Base-by-base conservation (phyloP, 2,888 invertebrate genomes). In the Agonopterix alstromeriana region DNA sequence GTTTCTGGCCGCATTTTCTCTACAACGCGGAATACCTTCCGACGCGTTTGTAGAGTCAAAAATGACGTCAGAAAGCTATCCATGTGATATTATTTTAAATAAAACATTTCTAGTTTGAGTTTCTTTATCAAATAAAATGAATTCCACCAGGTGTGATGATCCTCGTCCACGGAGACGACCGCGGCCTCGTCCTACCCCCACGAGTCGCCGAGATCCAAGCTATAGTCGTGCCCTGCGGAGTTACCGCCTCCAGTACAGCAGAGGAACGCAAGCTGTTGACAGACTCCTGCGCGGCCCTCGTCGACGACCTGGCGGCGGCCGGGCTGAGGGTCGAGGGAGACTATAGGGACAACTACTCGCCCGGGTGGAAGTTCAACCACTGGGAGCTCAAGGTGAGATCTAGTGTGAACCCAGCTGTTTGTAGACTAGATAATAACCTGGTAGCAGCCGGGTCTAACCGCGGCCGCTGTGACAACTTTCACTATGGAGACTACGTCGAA, bases 281-380 rank as follows among this genome's bases (percentile, higher is more conserved):
- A 48, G 80, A 83, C 42, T 91, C 93, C 9, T 98, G 98, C 77
- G 84, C 91, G 49, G 87, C 90, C 42, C 83, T 98, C 11, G 94
- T 95, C 55, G 71, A 82, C 0, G 90, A 90, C 27, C 77, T 98
- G 11, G 67, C 69, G 2, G 82, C 81, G 0, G 90, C 84, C 0
- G 94, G 92, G 0, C 78, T 99, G 8, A 90, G 94, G 53, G 94
- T 94, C 0, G 94, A 95, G 57, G 94, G 94, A 7, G 99, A 99
- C 81, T 93, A 94, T 56, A 90, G 98, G 48, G 97, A 96, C 67
- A 98, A 99, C 81, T 98, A 98, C 75, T 98, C 98, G 10, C 98
- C 99, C 0, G 99, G 99, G 0, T 99, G 99, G 99, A 99, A 99
- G 85, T 98, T 97, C 77, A 98, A 98, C 74, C 96, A 98, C 71